Conservation (phyloP, 2,113 vertebrate genomes). For the Albula glossodonta region DNA sequence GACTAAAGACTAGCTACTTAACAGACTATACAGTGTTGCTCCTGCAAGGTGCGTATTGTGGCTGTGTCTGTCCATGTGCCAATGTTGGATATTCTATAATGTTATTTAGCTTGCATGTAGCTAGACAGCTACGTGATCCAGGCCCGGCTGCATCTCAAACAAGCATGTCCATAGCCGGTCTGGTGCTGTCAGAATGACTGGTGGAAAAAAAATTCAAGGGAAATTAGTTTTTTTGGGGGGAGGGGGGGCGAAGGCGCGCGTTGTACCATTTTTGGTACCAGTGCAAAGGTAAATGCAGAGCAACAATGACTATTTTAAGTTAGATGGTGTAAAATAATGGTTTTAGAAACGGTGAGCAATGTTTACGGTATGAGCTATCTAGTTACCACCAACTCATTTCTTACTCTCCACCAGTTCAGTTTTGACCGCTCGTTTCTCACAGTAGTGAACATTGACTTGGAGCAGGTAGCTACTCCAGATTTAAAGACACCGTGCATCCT, state of each 20-base stretch:
- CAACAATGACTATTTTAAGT: too few species aligned
- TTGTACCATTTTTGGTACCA: neutral
- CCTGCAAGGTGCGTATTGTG: neutral
- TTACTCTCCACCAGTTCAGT: too few species aligned
- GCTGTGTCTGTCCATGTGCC: neutral
- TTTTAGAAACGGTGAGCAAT: too few species aligned
- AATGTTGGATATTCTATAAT: neutral
- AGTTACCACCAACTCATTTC: too few species aligned
- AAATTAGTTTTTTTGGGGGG: neutral
- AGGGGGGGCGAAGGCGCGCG: too few species aligned
- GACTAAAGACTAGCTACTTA: neutral
- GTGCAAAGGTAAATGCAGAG: too few species aligned
- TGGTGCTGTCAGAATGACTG: neutral
- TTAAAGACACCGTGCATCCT: too few species aligned
- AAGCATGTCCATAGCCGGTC: neutral
- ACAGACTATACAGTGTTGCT: neutral
- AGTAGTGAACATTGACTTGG: too few species aligned
- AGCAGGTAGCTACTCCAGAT: too few species aligned
- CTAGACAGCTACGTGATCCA: neutral
- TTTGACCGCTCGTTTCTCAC: too few species aligned
- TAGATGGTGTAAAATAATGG: too few species aligned
- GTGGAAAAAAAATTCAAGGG: neutral
- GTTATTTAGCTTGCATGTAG: neutral
- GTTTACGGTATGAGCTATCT: too few species aligned
- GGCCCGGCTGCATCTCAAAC: neutral